phyloP scores from a whole-genome alignment of 1,140 invertebrate species.

The Dufourea novaeangliae region DNA sequence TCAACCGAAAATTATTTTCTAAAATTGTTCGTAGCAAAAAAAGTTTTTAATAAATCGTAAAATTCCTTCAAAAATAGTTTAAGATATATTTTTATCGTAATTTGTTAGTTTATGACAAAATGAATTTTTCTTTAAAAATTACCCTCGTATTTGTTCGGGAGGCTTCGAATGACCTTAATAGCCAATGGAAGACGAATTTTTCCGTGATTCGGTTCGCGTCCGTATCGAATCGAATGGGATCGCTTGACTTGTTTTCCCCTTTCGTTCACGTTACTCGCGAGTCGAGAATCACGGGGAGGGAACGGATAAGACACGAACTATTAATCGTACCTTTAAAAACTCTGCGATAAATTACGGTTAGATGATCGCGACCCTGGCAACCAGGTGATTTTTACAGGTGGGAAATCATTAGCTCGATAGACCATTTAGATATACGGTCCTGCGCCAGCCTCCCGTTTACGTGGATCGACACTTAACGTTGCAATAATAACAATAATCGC shows the following conservation, averaged over 20 bases:
- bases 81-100: no score
- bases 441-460: neutral
- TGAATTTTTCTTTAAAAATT: no score
- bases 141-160: neutral
- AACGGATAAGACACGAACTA: neutral
- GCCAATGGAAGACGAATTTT: neutral
- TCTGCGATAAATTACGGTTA: neutral
- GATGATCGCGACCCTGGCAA: neutral
- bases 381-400: neutral
- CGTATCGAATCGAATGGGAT: no score
- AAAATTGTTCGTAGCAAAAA: no score
- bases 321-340: neutral
- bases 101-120: no score
- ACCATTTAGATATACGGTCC: slow-evolving; percentile 29
- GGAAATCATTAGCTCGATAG: slow-evolving; percentile 23
- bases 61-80: no score
- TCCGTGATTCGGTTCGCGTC: neutral
- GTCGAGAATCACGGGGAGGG: neutral
- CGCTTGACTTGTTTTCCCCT: neutral
- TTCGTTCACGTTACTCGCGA: neutral
- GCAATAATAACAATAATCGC: slow-evolving; percentile 37
- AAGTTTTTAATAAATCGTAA: no score
- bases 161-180: neutral
- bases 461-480: slow-evolving; percentile 20
- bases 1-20: no score